Conservation (phyloP, 2,888 invertebrate genomes). For the Hofmannophila pseudospretella region DNA sequence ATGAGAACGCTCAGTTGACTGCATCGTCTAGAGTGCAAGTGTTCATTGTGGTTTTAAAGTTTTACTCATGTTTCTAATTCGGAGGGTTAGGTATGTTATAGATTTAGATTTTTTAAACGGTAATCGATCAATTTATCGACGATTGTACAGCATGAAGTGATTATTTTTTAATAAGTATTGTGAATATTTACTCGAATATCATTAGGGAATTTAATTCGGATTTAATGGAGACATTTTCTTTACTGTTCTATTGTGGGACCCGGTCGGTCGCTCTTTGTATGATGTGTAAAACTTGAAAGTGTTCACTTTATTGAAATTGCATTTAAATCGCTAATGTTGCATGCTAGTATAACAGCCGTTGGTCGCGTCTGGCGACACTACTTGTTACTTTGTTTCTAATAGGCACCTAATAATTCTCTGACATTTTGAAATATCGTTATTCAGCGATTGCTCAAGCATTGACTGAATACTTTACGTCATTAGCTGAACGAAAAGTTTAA, state of each 20-base stretch:
- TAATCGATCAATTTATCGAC: conserved; percentile 44
- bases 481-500: conserved; percentile 23
- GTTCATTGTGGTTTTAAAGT: conserved; percentile 59
- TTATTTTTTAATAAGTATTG: conserved; percentile 58
- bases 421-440: conserved; percentile 31
- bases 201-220: conserved; percentile 58
- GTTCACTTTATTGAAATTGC: conserved; percentile 71
- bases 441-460: conserved; percentile 68
- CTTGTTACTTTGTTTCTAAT: conserved; percentile 23
- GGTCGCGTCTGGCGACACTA: conserved; percentile 28
- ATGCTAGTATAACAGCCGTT: conserved; percentile 49
- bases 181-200: conserved; percentile 75
- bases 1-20: conserved; percentile 16
- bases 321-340: conserved; percentile 72
- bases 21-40: conserved; percentile 40
- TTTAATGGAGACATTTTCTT: conserved; percentile 47
- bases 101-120: conserved; percentile 48
- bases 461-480: conserved; percentile 47
- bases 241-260: conserved; percentile 40
- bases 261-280: conserved; percentile 52
- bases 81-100: conserved; percentile 47
- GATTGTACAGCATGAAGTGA: conserved; percentile 53
- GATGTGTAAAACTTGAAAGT: conserved; percentile 57
- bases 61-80: conserved; percentile 58
- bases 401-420: conserved; percentile 14